A percentile compares a stretch with the other conserved stretches of the same genome.
Conservation (phyloP, 2,797 vertebrate species). For the Silurus lanzhouensis region DNA sequence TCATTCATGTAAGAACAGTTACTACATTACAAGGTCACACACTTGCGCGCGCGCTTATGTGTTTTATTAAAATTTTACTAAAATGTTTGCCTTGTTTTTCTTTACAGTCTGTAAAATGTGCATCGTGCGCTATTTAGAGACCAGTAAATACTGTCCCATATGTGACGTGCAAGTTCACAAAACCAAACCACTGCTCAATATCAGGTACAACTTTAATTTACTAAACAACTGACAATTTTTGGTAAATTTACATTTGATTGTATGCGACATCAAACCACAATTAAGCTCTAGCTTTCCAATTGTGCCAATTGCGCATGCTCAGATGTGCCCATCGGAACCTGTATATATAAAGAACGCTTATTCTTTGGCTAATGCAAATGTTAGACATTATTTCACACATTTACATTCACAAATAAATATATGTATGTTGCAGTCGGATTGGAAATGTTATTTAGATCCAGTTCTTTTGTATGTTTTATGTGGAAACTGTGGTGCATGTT, state of each 20-base stretch:
- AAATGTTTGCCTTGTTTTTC: constrained; percentile 15
- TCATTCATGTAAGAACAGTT: constrained; percentile 89
- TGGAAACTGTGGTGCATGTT: not conserved
- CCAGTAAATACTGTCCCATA: constrained; percentile 99
- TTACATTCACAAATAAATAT: not conserved
- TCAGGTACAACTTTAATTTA: constrained; percentile 79
- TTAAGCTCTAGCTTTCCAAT: not conserved
- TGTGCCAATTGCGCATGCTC: not conserved
- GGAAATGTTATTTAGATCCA: too few species aligned
- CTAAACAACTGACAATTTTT: not conserved
- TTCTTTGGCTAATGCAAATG: not conserved
- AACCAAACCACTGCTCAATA: constrained; percentile 97
- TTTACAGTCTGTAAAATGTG: constrained; percentile 94
- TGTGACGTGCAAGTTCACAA: constrained; percentile 99
- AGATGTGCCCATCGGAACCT: not conserved
- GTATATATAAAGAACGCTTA: not conserved
- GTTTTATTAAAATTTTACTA: not conserved
- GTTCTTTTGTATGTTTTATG: not conserved
- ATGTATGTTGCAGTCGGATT: too few species aligned
- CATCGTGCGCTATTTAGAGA: constrained; percentile 97
- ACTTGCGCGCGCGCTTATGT: not conserved
- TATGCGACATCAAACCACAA: not conserved
- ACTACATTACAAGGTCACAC: not conserved
- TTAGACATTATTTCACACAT: not conserved
- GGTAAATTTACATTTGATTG: not conserved